phyloP scores from a whole-genome alignment of 2,113 vertebrate species.

The Otocyon megalotis region DNA sequence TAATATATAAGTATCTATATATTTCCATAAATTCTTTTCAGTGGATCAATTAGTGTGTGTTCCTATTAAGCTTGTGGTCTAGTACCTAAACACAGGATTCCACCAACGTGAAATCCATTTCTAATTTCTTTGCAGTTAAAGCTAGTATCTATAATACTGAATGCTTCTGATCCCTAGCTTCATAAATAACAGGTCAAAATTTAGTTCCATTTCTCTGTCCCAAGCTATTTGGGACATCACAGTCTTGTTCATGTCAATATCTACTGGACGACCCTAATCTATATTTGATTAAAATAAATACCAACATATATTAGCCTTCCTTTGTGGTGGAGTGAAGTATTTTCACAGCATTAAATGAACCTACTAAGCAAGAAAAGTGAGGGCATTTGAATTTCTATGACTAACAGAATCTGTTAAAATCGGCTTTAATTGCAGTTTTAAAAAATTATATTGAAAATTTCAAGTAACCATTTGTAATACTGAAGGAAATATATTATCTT shows the following conservation, averaged over 20 bases:
- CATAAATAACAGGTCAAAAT: background rate
- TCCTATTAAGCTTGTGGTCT: background rate
- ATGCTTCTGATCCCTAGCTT: background rate
- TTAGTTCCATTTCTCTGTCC: background rate
- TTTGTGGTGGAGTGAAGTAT: background rate
- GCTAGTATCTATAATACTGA: background rate
- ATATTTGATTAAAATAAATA: constrained; percentile 46
- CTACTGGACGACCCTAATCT: background rate
- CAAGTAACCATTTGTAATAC: background rate
- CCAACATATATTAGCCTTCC: background rate
- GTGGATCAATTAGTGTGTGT: background rate
- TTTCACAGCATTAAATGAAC: background rate
- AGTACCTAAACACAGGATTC: background rate
- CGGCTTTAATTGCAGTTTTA: constrained; percentile 20
- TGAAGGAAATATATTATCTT: background rate
- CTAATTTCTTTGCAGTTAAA: background rate
- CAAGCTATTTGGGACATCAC: background rate
- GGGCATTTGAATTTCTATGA: constrained; percentile 7
- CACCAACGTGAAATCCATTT: background rate
- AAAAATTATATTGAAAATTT: constrained; percentile 11
- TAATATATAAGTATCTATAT: too few species aligned
- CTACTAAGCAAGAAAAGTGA: constrained; percentile 20
- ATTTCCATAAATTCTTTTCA: background rate
- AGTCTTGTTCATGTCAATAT: background rate
- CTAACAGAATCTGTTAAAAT: background rate